These are phyloP conservation scores for Aspiorhynchus laticeps DNA, from an alignment of 2,113 vertebrate genomes.

Conservation along the genomic window DNA sequence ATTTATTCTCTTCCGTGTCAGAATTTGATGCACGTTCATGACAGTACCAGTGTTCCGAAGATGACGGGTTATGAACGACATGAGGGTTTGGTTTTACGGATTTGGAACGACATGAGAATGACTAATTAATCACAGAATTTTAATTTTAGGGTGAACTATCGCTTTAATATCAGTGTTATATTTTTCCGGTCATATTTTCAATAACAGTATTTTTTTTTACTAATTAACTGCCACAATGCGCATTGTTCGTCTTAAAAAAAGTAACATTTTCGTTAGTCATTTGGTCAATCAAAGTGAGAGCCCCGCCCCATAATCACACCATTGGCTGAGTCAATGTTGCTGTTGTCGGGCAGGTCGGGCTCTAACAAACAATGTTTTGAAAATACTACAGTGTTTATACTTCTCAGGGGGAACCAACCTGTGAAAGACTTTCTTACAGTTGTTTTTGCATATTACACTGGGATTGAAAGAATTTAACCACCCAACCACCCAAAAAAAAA, in stretches of 20 bases:
- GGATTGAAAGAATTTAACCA: not conserved
- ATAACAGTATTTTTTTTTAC: not conserved
- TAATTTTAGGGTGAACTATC: not conserved
- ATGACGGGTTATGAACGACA: no score
- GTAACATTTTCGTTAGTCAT: not conserved
- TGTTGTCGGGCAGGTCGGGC: not conserved
- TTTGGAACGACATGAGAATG: not conserved
- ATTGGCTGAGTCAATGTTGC: not conserved
- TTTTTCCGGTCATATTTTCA: not conserved
- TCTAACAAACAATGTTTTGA: not conserved
- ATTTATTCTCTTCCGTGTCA: no score
- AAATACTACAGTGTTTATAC: not conserved
- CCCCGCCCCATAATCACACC: not conserved
- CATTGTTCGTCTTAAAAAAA: not conserved
- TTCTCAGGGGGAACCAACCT: not conserved
- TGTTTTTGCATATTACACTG: not conserved
- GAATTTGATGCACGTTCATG: no score
- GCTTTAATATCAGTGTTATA: not conserved
- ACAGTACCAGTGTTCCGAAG: no score
- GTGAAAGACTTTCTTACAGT: not conserved
- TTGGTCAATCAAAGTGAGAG: not conserved
- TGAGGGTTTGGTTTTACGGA: not conserved
- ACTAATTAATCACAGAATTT: not conserved
- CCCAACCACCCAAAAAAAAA: not conserved
- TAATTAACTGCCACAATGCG: not conserved